Evolutionary conservation across 2,113 vertebrate species (phyloP).

Genomic region (Calyptommatus sinebrachiatus): DNA sequence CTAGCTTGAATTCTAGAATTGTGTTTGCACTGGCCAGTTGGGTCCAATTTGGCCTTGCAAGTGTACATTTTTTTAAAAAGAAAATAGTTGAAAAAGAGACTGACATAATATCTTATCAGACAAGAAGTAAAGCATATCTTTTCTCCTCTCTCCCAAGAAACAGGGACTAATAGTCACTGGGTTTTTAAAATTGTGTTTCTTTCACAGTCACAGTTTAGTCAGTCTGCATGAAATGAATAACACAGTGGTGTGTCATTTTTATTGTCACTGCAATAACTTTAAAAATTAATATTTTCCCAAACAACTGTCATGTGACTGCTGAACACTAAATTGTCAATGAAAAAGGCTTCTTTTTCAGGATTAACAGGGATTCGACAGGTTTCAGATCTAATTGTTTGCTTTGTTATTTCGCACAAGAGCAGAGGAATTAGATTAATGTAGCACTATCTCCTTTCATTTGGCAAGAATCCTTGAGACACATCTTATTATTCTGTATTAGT

Average conservation of each 20-base stretch:
- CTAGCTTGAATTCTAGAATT: conserved; percentile 46
- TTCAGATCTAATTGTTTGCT: neutral
- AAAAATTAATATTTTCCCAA: conserved; percentile 56
- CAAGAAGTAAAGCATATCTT: conserved; percentile 11
- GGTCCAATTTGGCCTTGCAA: conserved; percentile 51
- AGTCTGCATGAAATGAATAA: conserved; percentile 50
- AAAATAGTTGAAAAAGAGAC: neutral
- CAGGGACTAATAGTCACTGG: conserved; percentile 25
- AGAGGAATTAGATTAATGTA: neutral
- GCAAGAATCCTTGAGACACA: neutral
- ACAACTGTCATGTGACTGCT: conserved; percentile 31
- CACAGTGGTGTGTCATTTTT: conserved; percentile 57
- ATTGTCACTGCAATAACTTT: conserved; percentile 51
- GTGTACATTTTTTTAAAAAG: conserved; percentile 41
- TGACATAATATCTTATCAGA: conserved; percentile 6
- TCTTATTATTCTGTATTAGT: neutral
- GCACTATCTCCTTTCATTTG: neutral
- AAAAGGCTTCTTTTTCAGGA: conserved; percentile 1
- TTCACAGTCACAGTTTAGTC: conserved; percentile 43
- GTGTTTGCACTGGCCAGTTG: conserved; percentile 57
- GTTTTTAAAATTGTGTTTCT: conserved; percentile 46
- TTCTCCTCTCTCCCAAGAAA: conserved; percentile 36
- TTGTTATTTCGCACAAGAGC: neutral
- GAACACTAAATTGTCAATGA: conserved; percentile 40
- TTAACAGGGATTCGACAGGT: conserved; percentile 15